Base-by-base conservation (phyloP, 2,797 vertebrate species). In the Poecile montanus region DNA sequence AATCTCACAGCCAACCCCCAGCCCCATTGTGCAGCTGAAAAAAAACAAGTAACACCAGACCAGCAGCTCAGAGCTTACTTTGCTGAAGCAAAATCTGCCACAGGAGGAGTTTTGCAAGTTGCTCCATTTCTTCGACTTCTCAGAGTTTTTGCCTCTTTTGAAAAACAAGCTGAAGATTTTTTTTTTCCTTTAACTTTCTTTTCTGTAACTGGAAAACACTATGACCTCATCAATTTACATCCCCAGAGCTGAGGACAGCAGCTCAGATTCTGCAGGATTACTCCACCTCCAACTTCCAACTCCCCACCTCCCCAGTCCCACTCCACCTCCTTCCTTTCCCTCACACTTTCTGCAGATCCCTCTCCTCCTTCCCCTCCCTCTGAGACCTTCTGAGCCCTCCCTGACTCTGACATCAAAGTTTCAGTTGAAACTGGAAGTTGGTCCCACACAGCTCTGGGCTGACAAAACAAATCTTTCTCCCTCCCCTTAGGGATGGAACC, bases 11-110 rank as follows among this genome's bases (percentile, higher is more conserved):
- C 22, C 22, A 65, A 9, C 16, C 38, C 51, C 68, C 67, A 77
- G 63, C 58, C 84, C 75, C 9, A 0, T 30, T 6, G 72, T 65
- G 70, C 60, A 89, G 84, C 5, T 40, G 36, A 91, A 92, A 13
- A 44, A 27, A 77, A 56, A 14, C 50, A 66, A 72, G 62, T 0
- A 22, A 16, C 71, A 36, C 2, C 74, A 20, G 5, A n/a, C 6
- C 30, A 16, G 54, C 82, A 91, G 6, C 87, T 78, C 75, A 40
- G 51, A 83, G 91, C 98, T 98, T 97, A 98, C 98, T 97, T 95
- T 97, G 97, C 87, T 98, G 95, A 58, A 98, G 94, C 92, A 97
- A 7, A 12, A 98, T 91, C 88, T 95, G 95, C 95, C 97, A 98
- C 91, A 98, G 91, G 30, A 98, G 88, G 80, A 97, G 83, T n/a